These are phyloP conservation scores for Malacoctenus gilli DNA, from an alignment of 2,797 vertebrate genomes.

Conservation along the genomic window DNA sequence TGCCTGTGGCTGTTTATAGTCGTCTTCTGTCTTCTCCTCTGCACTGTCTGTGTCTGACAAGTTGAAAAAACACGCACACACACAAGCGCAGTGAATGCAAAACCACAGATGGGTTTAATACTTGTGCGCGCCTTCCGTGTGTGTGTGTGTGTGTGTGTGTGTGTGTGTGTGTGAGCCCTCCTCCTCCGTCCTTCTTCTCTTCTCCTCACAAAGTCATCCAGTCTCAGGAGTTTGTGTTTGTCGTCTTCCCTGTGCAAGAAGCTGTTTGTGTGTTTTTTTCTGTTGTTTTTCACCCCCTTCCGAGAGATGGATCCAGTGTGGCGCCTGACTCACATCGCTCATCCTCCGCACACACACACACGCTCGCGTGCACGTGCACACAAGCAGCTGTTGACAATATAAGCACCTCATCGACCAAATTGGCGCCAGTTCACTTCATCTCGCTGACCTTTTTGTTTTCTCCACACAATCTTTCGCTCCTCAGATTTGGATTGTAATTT, in stretches of 20 bases:
- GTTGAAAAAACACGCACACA: slow-evolving; percentile 19
- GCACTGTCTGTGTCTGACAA: slow-evolving; percentile 27
- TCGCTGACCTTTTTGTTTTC: slow-evolving; percentile 16
- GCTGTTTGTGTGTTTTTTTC: slow-evolving; percentile 38
- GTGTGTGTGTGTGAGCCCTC: slow-evolving; percentile 16
- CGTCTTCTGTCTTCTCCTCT: slow-evolving; percentile 38
- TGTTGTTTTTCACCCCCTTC: slow-evolving; percentile 24
- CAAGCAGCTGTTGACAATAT: slow-evolving; percentile 27
- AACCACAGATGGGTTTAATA: slow-evolving; percentile 22
- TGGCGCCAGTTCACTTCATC: slow-evolving; percentile 22
- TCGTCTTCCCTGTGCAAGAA: slow-evolving; percentile 57
- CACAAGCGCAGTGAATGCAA: slow-evolving; percentile 27
- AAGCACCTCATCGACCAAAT: slow-evolving; percentile 42
- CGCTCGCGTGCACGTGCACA: too few species aligned
- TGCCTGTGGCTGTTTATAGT: slow-evolving; percentile 48
- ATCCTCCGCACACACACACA: slow-evolving; percentile 5
- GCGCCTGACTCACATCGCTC: slow-evolving; percentile 41
- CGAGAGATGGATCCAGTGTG: slow-evolving; percentile 33
- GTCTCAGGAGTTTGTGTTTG: slow-evolving; percentile 53
- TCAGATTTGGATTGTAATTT: slow-evolving; percentile 1
- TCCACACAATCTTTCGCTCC: background rate
- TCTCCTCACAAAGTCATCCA: slow-evolving; percentile 51
- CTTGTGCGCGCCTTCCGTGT: slow-evolving; percentile 3
- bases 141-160: too few species aligned
- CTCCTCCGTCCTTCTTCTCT: slow-evolving; percentile 22